Conservation (phyloP, 2,888 invertebrate species). For the Xylocampa areola region DNA sequence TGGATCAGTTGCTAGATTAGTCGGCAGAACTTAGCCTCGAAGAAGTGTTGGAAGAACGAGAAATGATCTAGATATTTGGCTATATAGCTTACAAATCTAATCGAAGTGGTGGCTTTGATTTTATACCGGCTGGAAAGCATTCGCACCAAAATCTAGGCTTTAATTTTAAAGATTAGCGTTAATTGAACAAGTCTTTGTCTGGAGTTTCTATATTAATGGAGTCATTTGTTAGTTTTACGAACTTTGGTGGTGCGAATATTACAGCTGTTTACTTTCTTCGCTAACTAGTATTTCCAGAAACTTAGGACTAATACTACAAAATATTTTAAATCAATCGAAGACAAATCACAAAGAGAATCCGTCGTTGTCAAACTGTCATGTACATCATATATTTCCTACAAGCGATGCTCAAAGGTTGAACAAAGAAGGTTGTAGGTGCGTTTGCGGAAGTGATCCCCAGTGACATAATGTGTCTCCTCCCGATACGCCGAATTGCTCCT, state of each 20-base stretch:
- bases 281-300: background rate
- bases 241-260: background rate
- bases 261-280: background rate
- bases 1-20: slow-evolving; percentile 65
- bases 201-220: slow-evolving; percentile 10
- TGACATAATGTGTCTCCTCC: slow-evolving; percentile 17
- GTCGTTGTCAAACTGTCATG: background rate
- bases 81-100: slow-evolving; percentile 43
- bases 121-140: slow-evolving; percentile 38
- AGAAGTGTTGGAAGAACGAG: slow-evolving; percentile 37
- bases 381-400: slow-evolving; percentile 1
- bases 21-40: slow-evolving; percentile 47
- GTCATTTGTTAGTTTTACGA: slow-evolving; percentile 8
- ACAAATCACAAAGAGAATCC: background rate
- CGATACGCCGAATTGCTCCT: slow-evolving; percentile 16
- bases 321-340: background rate
- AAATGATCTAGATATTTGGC: slow-evolving; percentile 47
- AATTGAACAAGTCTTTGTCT: slow-evolving; percentile 39
- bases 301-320: background rate
- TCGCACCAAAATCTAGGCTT: slow-evolving; percentile 21
- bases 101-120: slow-evolving; percentile 37
- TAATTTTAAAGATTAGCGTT: slow-evolving; percentile 32
- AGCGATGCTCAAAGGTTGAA: background rate
- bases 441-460: slow-evolving; percentile 12
- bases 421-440: background rate